Evolutionary conservation across 2,113 vertebrate species (phyloP).

Genomic region (Parotia lawesii): DNA sequence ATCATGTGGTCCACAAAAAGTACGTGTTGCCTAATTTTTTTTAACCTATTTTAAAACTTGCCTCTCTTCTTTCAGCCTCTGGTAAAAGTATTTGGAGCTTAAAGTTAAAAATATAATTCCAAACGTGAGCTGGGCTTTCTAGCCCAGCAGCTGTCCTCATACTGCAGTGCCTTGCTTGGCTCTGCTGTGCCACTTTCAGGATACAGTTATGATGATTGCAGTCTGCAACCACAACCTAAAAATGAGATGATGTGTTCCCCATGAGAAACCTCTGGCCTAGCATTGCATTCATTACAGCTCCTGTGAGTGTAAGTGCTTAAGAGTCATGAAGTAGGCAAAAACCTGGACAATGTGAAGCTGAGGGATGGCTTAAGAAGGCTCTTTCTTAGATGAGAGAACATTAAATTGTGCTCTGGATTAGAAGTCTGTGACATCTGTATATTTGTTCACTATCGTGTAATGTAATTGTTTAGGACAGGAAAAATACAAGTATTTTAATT

Average conservation of each 20-base stretch:
- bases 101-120: background rate
- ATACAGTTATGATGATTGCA: background rate
- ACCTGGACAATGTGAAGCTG: background rate
- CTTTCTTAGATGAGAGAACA: background rate
- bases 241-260: background rate
- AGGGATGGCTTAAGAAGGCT: background rate
- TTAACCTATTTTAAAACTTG: background rate
- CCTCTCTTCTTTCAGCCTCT: background rate
- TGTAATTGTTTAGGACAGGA: background rate
- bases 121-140: slow-evolving; percentile 1
- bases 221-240: background rate
- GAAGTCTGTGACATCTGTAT: background rate
- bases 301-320: background rate
- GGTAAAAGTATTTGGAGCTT: background rate
- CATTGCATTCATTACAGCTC: background rate
- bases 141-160: background rate
- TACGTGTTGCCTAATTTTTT: background rate
- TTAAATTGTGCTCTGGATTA: background rate
- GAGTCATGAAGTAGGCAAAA: background rate
- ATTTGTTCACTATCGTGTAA: background rate
- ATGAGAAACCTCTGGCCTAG: background rate
- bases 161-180: background rate
- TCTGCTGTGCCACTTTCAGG: background rate
- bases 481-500: background rate
- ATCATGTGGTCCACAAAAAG: background rate